phyloP scores from a whole-genome alignment of 2,888 invertebrate genomes.

The Mechanitis mazaeus region DNA sequence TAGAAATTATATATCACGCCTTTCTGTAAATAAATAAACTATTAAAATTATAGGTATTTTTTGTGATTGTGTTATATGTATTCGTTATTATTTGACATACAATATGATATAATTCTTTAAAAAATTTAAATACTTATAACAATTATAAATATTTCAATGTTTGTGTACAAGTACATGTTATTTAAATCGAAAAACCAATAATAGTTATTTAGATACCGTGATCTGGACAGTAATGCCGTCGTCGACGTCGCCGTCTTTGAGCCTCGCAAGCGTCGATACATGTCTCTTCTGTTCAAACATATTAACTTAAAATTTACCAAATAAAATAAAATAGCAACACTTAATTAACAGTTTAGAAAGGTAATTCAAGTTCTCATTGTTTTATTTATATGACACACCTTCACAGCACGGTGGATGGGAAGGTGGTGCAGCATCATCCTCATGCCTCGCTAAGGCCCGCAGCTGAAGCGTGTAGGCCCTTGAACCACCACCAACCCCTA shows the following conservation, averaged over 20 bases:
- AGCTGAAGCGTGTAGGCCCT: constrained; percentile 68
- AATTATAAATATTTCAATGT: background rate
- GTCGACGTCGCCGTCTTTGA: constrained; percentile 62
- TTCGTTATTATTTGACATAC: too few species aligned
- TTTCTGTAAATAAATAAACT: too few species aligned
- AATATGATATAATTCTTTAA: too few species aligned
- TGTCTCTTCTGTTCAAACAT: constrained; percentile 54
- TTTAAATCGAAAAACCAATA: background rate
- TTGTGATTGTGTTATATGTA: too few species aligned
- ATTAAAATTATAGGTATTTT: too few species aligned
- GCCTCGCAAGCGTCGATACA: constrained; percentile 68
- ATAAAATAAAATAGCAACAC: constrained; percentile 3
- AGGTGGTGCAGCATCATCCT: constrained; percentile 69
- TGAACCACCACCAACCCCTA: constrained; percentile 47
- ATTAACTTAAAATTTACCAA: too few species aligned
- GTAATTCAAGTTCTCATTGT: background rate
- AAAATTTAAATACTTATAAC: too few species aligned
- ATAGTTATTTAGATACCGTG: constrained; percentile 44
- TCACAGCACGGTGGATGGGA: constrained; percentile 57
- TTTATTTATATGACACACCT: constrained; percentile 37
- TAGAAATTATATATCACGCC: background rate
- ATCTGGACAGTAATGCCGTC: constrained; percentile 69
- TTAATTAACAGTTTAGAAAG: too few species aligned
- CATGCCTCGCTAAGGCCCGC: constrained; percentile 63
- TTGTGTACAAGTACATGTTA: constrained; percentile 2